A percentile compares a stretch with the other conserved stretches of the same genome.
These are phyloP conservation scores for Toxotes jaculatrix DNA, from an alignment of 2,113 vertebrate genomes.

Conservation along the genomic window DNA sequence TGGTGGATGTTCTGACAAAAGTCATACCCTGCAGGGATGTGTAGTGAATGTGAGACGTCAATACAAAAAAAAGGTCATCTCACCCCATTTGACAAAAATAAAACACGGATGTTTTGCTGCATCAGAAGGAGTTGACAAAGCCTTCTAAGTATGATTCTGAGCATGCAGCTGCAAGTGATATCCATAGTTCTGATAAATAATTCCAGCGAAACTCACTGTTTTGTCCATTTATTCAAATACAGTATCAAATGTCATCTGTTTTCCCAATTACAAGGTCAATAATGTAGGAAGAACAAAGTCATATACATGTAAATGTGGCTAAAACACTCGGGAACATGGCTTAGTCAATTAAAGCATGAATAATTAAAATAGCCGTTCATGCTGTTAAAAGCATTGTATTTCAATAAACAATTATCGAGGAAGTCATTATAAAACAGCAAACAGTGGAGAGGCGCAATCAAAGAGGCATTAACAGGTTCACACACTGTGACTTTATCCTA, in stretches of 20 bases:
- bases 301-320: slow-evolving; percentile 49
- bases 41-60: too few species aligned
- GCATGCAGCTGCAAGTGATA: neutral
- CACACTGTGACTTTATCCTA: neutral
- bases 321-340: slow-evolving; percentile 30
- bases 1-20: too few species aligned
- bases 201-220: neutral
- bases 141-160: neutral
- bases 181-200: neutral
- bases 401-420: slow-evolving; percentile 60
- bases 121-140: neutral
- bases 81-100: neutral
- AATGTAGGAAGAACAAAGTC: slow-evolving; percentile 16
- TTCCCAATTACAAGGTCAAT: neutral
- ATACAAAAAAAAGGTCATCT: neutral
- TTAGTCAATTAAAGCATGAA: slow-evolving; percentile 58
- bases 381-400: slow-evolving; percentile 60
- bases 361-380: slow-evolving; percentile 64
- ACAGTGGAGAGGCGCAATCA: neutral
- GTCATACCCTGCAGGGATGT: too few species aligned
- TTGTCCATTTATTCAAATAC: neutral
- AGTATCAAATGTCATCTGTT: neutral
- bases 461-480: neutral
- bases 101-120: neutral
- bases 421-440: slow-evolving; percentile 29